phyloP scores from a whole-genome alignment of 92 coral and sea anemone genomes.

The Blastomussa wellsi region DNA sequence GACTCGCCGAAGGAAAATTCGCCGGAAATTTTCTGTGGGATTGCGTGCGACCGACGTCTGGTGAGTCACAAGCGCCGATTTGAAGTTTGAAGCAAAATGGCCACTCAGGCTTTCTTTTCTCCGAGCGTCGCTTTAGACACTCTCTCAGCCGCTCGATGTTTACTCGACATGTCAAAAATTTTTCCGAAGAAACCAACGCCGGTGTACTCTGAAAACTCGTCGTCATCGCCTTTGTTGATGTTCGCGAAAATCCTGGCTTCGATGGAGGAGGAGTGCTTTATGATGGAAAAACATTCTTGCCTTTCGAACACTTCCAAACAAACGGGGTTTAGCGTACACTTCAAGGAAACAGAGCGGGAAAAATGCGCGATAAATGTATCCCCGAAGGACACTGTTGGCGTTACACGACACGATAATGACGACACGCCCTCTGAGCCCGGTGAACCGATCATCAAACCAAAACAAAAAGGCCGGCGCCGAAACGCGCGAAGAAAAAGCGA shows the following conservation, averaged over 20 bases:
- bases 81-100: slow-evolving; percentile 38
- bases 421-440: slow-evolving; percentile 81
- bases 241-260: slow-evolving; percentile 84
- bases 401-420: slow-evolving; percentile 50
- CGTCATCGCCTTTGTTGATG: slow-evolving; percentile 75
- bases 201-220: slow-evolving; percentile 47
- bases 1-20: slow-evolving; percentile 27
- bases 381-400: slow-evolving; percentile 49
- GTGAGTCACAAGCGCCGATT: slow-evolving; percentile 6
- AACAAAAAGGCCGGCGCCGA: slow-evolving; percentile 67
- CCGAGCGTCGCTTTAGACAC: slow-evolving; percentile 68
- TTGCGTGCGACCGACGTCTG: slow-evolving; percentile 18
- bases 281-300: slow-evolving; percentile 68
- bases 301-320: slow-evolving; percentile 25
- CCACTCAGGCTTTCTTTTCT: slow-evolving; percentile 59
- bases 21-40: slow-evolving; percentile 28
- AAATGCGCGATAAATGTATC: slow-evolving; percentile 13
- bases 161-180: slow-evolving; percentile 76
- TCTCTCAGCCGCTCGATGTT: slow-evolving; percentile 82
- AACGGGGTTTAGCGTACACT: slow-evolving; percentile 17
- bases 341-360: slow-evolving; percentile 25
- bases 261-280: slow-evolving; percentile 76
- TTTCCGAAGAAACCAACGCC: slow-evolving; percentile 70
- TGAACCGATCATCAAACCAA: slow-evolving; percentile 53
- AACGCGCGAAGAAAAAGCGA: slow-evolving; percentile 58